Evolutionary conservation across 2,797 vertebrate species (phyloP).

Genomic region (Macroramphosus scolopax): DNA sequence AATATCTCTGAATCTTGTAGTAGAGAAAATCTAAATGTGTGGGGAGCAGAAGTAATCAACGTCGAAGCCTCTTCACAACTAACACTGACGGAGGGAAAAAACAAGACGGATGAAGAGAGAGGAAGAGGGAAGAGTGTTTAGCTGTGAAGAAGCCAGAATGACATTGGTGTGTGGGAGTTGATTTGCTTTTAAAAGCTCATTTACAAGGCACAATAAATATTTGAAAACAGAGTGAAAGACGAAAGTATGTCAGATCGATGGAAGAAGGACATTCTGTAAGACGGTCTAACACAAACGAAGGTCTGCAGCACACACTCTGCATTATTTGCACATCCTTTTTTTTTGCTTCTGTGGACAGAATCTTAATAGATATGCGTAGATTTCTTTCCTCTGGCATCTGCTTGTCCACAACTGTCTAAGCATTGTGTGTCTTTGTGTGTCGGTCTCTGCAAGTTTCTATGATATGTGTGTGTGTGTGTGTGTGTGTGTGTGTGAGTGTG

Average conservation of each 20-base stretch:
- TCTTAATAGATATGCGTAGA: conserved; percentile 56
- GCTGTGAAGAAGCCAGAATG: conserved; percentile 32
- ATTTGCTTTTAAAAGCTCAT: conserved; percentile 49
- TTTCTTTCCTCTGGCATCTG: conserved; percentile 38
- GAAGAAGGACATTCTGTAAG: conserved; percentile 49
- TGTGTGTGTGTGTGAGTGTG: conserved; percentile 42
- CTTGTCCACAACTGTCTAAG: conserved; percentile 52
- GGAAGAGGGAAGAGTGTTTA: conserved; percentile 6
- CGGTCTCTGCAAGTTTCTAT: conserved; percentile 43
- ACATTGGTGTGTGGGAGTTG: conserved; percentile 47
- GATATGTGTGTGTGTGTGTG: conserved; percentile 27
- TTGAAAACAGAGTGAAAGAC: conserved; percentile 43
- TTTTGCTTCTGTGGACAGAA: conserved; percentile 58
- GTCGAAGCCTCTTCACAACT: conserved; percentile 39
- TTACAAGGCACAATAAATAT: conserved; percentile 43
- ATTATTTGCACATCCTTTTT: conserved; percentile 60
- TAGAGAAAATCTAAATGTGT: conserved; percentile 18
- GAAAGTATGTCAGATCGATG: conserved; percentile 25
- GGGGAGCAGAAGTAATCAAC: conserved; percentile 30
- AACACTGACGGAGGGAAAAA: conserved; percentile 9
- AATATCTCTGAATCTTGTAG: not conserved
- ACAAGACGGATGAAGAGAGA: not conserved
- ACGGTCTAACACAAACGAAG: too few species aligned
- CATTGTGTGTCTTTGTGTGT: conserved; percentile 47
- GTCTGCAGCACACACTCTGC: too few species aligned